Conservation (phyloP, 2,888 invertebrate species). For the Sarcophaga rosellei region DNA sequence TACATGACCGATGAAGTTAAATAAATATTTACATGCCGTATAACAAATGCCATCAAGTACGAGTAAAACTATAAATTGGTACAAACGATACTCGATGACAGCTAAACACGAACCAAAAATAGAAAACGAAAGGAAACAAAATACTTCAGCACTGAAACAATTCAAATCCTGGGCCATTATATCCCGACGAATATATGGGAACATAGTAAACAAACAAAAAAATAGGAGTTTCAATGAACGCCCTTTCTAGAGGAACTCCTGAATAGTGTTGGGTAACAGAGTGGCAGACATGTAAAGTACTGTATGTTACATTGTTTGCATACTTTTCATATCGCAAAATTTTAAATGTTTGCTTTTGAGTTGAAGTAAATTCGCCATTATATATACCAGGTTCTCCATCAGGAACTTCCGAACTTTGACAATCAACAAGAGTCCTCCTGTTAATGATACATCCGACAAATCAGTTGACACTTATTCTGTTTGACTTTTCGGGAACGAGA, state of each 20-base stretch:
- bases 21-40: conserved; percentile 63
- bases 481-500: no score
- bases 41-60: conserved; percentile 1
- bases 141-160: conserved; percentile 29
- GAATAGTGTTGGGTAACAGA: conserved; percentile 15
- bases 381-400: no score
- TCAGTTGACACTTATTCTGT: no score
- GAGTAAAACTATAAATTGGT: conserved; percentile 46
- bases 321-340: neutral
- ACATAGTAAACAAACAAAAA: conserved; percentile 4
- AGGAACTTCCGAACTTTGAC: no score
- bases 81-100: conserved; percentile 50
- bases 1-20: conserved; percentile 56
- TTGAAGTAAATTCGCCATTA: no score
- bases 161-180: conserved; percentile 16
- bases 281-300: neutral
- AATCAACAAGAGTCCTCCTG: no score
- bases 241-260: conserved; percentile 53
- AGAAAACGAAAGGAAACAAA: conserved; percentile 22
- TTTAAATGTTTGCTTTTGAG: neutral
- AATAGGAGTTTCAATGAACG: conserved; percentile 61
- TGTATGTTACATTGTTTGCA: neutral
- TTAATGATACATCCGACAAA: no score
- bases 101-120: neutral
- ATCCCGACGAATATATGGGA: neutral